phyloP scores from a whole-genome alignment of 2,797 vertebrate species.

The Brachyrhaphis roseni region DNA sequence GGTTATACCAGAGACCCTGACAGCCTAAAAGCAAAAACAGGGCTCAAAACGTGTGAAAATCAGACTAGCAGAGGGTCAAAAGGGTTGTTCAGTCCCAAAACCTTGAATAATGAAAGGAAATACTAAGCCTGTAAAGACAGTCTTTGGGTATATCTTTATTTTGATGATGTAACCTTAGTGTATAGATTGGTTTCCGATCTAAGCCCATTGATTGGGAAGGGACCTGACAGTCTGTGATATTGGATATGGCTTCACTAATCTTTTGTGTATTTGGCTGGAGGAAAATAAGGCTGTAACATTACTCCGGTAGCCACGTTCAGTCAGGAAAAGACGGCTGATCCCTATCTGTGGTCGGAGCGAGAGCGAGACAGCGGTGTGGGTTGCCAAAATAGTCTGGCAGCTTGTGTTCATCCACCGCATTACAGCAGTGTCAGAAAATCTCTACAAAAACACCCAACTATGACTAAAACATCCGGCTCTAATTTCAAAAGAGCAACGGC shows the following conservation, averaged over 20 bases:
- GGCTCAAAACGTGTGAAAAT: slow-evolving; percentile 16
- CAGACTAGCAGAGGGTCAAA: slow-evolving; percentile 12
- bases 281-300: slow-evolving; percentile 76
- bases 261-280: slow-evolving; percentile 77
- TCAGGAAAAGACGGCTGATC: slow-evolving; percentile 77
- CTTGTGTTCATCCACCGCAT: slow-evolving; percentile 69
- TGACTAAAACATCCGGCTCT: slow-evolving; percentile 25
- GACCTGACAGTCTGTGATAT: slow-evolving; percentile 78
- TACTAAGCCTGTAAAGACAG: slow-evolving; percentile 15
- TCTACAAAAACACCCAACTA: slow-evolving; percentile 47
- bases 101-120: neutral
- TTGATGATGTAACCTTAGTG: slow-evolving; percentile 68
- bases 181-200: slow-evolving; percentile 73
- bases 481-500: slow-evolving; percentile 15
- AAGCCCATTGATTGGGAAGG: slow-evolving; percentile 72
- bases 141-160: slow-evolving; percentile 56
- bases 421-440: slow-evolving; percentile 66
- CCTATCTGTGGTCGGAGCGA: slow-evolving; percentile 74
- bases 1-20: slow-evolving; percentile 20
- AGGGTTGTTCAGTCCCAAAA: slow-evolving; percentile 8
- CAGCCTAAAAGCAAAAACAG: slow-evolving; percentile 54
- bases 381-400: slow-evolving; percentile 79
- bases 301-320: slow-evolving; percentile 71
- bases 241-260: slow-evolving; percentile 80
- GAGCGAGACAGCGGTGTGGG: slow-evolving; percentile 66